Evolutionary conservation across 2,797 vertebrate species (phyloP).

Genomic region (Cossypha niveicapilla): DNA sequence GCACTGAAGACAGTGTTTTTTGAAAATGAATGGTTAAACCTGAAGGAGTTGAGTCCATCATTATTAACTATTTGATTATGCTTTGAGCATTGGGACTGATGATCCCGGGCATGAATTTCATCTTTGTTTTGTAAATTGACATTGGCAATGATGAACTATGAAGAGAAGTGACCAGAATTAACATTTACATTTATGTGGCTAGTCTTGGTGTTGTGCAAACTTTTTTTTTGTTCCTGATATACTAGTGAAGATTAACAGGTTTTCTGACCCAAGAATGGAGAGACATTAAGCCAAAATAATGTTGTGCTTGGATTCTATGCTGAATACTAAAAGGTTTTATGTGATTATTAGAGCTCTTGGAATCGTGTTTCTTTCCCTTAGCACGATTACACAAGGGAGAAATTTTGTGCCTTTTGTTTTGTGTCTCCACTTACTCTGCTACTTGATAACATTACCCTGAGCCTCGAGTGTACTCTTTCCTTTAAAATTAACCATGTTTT

Average conservation of each 20-base stretch:
- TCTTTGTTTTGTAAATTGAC: neutral
- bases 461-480: neutral
- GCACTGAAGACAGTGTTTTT: neutral
- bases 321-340: neutral
- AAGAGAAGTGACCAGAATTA: neutral
- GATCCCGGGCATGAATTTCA: neutral
- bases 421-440: neutral
- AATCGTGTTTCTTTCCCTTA: neutral
- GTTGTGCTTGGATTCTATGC: neutral
- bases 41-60: neutral
- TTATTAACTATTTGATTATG: constrained; percentile 1
- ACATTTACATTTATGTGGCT: neutral
- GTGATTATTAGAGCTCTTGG: neutral
- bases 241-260: neutral
- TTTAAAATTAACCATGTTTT: neutral
- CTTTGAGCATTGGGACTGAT: neutral
- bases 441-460: neutral
- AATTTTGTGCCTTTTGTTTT: neutral
- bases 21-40: neutral
- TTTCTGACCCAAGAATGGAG: neutral
- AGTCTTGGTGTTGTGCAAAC: neutral
- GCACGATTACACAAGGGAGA: neutral
- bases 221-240: neutral
- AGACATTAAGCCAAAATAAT: neutral
- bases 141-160: neutral